Conservation (phyloP, 2,113 vertebrate species). For the Nerophis lumbriciformis region DNA sequence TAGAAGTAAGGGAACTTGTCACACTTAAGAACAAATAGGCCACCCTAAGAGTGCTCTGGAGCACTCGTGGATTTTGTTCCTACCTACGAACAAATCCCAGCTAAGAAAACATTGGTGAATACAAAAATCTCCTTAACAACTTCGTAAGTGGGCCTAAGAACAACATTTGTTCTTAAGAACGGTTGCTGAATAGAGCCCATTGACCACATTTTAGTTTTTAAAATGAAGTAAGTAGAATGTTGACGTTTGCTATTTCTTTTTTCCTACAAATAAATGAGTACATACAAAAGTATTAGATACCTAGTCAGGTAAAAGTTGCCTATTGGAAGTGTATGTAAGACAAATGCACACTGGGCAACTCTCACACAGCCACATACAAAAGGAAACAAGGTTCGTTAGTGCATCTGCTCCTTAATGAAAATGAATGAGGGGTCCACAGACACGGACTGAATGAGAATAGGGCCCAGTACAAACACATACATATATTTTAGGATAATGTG, state of each 20-base stretch:
- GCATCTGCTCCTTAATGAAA: constrained; percentile 67
- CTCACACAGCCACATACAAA: constrained; percentile 26
- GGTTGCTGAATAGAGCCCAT: too few relatives aligned
- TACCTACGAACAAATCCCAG: too few relatives aligned
- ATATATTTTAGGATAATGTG: neutral
- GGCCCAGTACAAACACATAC: constrained; percentile 17
- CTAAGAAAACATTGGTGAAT: too few relatives aligned
- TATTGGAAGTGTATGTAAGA: constrained; percentile 36
- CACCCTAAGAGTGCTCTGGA: too few relatives aligned
- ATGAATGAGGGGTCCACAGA: constrained; percentile 47
- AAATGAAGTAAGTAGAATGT: neutral
- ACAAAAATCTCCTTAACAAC: too few relatives aligned
- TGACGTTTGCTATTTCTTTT: neutral
- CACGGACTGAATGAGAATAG: constrained; percentile 45
- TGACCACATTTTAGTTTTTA: too few relatives aligned
- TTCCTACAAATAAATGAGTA: neutral
- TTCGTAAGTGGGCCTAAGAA: too few relatives aligned
- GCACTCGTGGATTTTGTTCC: too few relatives aligned
- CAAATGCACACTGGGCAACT: constrained; percentile 7
- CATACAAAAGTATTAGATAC: constrained; percentile 16
- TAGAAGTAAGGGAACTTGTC: too few relatives aligned
- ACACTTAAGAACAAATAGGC: too few relatives aligned
- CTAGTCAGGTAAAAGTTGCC: constrained; percentile 47
- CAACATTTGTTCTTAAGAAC: too few relatives aligned
- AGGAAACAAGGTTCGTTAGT: constrained; percentile 42